Evolutionary conservation across 2,888 invertebrate genomes (phyloP).

Genomic region (Portevinia maculata): DNA sequence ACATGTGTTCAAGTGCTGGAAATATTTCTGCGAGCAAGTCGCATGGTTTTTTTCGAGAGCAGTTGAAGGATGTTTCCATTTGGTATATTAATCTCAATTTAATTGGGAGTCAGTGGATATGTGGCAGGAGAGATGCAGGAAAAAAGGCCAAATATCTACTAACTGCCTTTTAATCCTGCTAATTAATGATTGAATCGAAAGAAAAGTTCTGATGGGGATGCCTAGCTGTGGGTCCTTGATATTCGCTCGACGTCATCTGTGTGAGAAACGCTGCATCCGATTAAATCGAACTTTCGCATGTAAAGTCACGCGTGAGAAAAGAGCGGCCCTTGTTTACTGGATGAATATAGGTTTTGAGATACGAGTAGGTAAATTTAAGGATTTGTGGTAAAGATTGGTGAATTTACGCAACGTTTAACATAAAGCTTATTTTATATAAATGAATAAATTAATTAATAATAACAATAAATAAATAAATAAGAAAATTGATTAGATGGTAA

Average conservation of each 20-base stretch:
- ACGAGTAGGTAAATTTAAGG: too few species aligned
- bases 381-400: too few species aligned
- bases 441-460: too few species aligned
- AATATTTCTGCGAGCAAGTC: slow-evolving; percentile 65
- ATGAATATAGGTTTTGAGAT: too few species aligned
- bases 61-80: slow-evolving; percentile 67
- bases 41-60: slow-evolving; percentile 48
- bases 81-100: slow-evolving; percentile 53
- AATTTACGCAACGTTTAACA: too few species aligned
- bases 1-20: slow-evolving; percentile 63
- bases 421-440: too few species aligned
- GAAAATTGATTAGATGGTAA: too few species aligned
- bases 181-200: slow-evolving; percentile 69
- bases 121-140: neutral
- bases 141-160: slow-evolving; percentile 39
- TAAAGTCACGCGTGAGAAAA: slow-evolving; percentile 48
- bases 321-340: too few species aligned
- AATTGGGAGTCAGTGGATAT: slow-evolving; percentile 15
- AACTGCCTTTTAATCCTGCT: slow-evolving; percentile 66
- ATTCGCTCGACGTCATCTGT: slow-evolving; percentile 53
- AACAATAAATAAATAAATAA: too few species aligned
- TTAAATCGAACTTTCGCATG: slow-evolving; percentile 38
- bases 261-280: slow-evolving; percentile 67
- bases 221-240: slow-evolving; percentile 60
- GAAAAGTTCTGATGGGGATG: slow-evolving; percentile 62